A percentile compares a stretch with the other conserved stretches of the same genome.
Conservation (phyloP, 2,797 vertebrate species). For the Gila robusta region DNA sequence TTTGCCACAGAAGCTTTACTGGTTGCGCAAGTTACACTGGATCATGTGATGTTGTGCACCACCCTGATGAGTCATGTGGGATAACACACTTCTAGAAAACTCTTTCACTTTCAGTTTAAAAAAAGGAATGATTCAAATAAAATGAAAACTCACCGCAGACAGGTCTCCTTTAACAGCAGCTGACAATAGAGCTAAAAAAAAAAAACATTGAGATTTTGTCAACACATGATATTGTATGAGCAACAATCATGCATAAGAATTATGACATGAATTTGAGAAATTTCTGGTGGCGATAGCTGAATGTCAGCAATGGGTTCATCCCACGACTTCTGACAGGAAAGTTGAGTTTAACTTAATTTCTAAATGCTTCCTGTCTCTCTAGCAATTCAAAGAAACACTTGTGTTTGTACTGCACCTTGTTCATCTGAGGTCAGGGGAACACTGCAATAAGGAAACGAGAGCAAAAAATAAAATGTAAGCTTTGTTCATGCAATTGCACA, state of each 20-base stretch:
- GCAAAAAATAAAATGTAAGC: conserved; percentile 10
- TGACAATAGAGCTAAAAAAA: conserved; percentile 73
- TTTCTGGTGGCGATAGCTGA: neutral
- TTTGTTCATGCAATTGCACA: neutral
- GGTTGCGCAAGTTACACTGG: neutral
- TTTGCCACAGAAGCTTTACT: neutral
- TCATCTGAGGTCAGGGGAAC: conserved; percentile 75
- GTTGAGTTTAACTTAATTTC: neutral
- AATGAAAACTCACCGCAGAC: conserved; percentile 63
- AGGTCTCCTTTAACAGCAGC: conserved; percentile 77
- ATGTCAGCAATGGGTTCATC: neutral
- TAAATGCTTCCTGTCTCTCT: no score
- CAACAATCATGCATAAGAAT: neutral
- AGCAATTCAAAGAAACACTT: neutral
- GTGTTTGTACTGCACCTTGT: conserved; percentile 74
- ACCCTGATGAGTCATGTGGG: neutral
- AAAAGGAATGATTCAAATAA: neutral
- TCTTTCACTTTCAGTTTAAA: conserved; percentile 13
- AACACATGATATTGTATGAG: neutral
- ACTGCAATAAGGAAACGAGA: conserved; percentile 63
- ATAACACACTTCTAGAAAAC: neutral
- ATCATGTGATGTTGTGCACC: neutral
- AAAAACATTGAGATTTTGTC: neutral
- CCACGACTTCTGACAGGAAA: conserved; percentile 8
- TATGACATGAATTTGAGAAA: neutral